Evolutionary conservation across 2,888 invertebrate species (phyloP), one percentile per base, ranked within the genome.

Genomic region (Tolmerus cingulatus): DNA sequence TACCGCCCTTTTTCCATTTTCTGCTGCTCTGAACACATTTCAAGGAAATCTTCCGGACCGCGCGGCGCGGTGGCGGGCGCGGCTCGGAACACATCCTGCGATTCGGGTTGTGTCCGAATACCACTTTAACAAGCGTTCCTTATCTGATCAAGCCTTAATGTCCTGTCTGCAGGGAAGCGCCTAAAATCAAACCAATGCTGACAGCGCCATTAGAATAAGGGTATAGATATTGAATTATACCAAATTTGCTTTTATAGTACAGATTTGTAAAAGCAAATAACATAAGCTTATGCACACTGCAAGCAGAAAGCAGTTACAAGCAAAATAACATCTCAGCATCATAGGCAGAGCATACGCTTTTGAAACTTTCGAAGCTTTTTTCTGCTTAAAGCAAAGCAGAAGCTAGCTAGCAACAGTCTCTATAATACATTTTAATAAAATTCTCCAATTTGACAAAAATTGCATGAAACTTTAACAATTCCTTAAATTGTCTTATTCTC

Each of bases 1-100:
- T 85, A 74, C 74, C 74, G 85, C 74, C 85, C 74, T 85, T 85
- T 84, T 74, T 74, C 74, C 84, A 74, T 85, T 85, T 74, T 85
- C 23, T 85, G 51, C 74, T 74, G 74, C 74, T 85, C 27, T 85
- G 74, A 74, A 23, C 74, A 85, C 27, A 43, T 40, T 85, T 85
- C 82, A 66, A 82, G 82, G 66, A 82, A 82, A 57, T 76, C n/a
- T 23, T 16, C 12, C n/a, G 76, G 8, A 16, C 34, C 8, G 23
- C 34, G 5, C 40, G 76, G 16, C 16, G 7, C 7, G 40, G 12
- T 12, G 40, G 9, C 40, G 2, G 40, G 34, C 34, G 40, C 40
- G 12, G 40, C 12, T 40, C 40, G 40, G 34, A 34, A 16, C 37
- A 27, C 37, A 76, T 76, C 76, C 27, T 57, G 23, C 12, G 27